Percentiles rank a stretch among this genome's conserved stretches.
Evolutionary conservation across 2,888 invertebrate genomes (phyloP).

Genomic region (Synanthedon andrenaeformis): DNA sequence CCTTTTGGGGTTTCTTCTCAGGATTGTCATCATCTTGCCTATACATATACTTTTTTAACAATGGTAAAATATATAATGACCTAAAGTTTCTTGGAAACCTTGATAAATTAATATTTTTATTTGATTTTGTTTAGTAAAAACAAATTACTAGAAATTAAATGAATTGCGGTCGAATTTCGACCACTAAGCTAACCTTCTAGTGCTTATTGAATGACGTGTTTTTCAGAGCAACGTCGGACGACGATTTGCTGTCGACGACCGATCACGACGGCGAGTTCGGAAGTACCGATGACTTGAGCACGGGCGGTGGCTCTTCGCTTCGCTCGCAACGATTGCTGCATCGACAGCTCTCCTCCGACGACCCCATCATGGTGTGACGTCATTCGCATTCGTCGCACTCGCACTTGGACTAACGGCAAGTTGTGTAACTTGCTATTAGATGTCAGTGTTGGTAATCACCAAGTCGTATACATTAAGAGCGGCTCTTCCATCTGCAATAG

Average conservation of each 20-base stretch:
- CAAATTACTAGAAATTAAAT: too few relatives aligned
- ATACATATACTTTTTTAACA: too few relatives aligned
- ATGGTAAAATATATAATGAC: too few relatives aligned
- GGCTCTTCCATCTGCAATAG: too few relatives aligned
- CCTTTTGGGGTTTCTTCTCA: too few relatives aligned
- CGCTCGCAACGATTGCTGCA: constrained; percentile 56
- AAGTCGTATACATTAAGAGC: too few relatives aligned
- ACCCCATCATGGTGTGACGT: constrained; percentile 63
- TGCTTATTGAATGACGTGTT: not conserved
- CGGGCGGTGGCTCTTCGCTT: constrained; percentile 37
- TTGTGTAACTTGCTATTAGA: not conserved
- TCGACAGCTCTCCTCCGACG: constrained; percentile 62
- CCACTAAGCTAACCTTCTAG: too few relatives aligned
- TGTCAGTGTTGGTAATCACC: not conserved
- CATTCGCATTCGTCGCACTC: not conserved
- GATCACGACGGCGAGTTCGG: constrained; percentile 81
- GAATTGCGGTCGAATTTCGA: too few relatives aligned
- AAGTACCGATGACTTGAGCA: constrained; percentile 73
- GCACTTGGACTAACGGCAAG: not conserved
- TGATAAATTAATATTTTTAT: too few relatives aligned
- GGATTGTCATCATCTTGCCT: too few relatives aligned
- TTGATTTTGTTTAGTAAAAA: too few relatives aligned
- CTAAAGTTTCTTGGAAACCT: too few relatives aligned
- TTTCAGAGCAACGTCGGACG: constrained; percentile 83
- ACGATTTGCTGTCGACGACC: constrained; percentile 82